These are phyloP conservation scores for Bombus impatiens DNA, from an alignment of 1,140 invertebrate species.

Conservation along the genomic window DNA sequence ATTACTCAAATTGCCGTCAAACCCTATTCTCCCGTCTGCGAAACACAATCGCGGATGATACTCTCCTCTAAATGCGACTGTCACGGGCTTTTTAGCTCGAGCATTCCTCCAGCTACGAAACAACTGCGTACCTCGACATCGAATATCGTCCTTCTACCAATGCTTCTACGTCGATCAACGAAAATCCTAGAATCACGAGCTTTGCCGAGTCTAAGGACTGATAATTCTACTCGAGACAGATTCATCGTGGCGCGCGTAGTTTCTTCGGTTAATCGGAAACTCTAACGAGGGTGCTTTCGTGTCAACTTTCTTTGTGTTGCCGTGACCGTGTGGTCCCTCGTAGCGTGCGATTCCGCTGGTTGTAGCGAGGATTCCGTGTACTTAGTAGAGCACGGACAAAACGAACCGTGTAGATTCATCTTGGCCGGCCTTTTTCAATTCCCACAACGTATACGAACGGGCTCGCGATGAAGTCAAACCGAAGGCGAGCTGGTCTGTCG, in stretches of 20 bases:
- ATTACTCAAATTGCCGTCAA: constrained; percentile 54
- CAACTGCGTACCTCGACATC: neutral
- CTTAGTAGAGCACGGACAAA: constrained; percentile 58
- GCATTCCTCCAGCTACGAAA: neutral
- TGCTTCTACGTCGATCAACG: neutral
- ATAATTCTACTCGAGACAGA: neutral
- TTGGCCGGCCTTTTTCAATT: constrained; percentile 36
- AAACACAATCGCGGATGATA: constrained; percentile 26
- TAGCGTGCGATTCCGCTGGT: constrained; percentile 3
- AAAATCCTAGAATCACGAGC: too few species aligned
- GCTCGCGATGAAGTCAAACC: neutral
- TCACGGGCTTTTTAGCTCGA: neutral
- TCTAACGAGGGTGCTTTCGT: neutral
- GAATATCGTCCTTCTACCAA: neutral
- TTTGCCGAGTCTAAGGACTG: too few species aligned
- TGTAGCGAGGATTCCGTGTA: constrained; percentile 37
- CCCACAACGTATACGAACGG: constrained; percentile 11
- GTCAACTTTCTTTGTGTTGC: constrained; percentile 19
- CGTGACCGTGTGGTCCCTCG: neutral
- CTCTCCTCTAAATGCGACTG: neutral
- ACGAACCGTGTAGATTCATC: constrained; percentile 45
- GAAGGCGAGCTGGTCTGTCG: constrained; percentile 33
- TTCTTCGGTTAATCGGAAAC: neutral
- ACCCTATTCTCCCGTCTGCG: constrained; percentile 37
- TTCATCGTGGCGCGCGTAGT: neutral